phyloP scores from a whole-genome alignment of 1,140 invertebrate species.

The Brachionus calyciflorus region DNA sequence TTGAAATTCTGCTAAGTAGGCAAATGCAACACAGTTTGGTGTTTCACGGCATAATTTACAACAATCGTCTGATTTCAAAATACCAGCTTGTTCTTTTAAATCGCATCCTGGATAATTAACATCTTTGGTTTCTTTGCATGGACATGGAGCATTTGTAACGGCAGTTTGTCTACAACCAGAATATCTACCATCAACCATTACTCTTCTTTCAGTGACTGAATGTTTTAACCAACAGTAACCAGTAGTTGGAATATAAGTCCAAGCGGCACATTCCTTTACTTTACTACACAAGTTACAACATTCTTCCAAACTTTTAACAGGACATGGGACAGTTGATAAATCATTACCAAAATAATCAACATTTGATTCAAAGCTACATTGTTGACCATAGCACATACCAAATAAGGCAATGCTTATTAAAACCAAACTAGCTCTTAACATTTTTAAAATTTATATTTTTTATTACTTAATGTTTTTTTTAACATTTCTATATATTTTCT shows the following conservation, averaged over 20 bases:
- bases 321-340: neutral
- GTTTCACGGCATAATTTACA: constrained; percentile 8
- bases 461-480: neutral
- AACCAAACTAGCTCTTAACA: neutral
- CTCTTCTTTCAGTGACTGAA: constrained; percentile 15
- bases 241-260: constrained; percentile 13
- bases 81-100: neutral
- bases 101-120: constrained; percentile 32
- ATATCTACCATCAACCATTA: constrained; percentile 13
- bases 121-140: neutral
- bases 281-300: neutral
- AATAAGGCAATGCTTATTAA: neutral
- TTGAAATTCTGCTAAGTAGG: constrained; percentile 12
- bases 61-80: neutral
- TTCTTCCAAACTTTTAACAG: neutral
- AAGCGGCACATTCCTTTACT: constrained; percentile 10
- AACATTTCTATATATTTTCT: neutral
- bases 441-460: neutral
- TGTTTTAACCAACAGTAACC: constrained; percentile 33
- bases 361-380: constrained; percentile 6
- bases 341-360: constrained; percentile 42
- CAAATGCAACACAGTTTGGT: neutral
- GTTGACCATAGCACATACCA: constrained; percentile 9
- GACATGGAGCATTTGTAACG: neutral
- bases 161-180: constrained; percentile 15